Evolutionary conservation across 2,113 vertebrate genomes (phyloP).

Genomic region (Morone saxatilis): DNA sequence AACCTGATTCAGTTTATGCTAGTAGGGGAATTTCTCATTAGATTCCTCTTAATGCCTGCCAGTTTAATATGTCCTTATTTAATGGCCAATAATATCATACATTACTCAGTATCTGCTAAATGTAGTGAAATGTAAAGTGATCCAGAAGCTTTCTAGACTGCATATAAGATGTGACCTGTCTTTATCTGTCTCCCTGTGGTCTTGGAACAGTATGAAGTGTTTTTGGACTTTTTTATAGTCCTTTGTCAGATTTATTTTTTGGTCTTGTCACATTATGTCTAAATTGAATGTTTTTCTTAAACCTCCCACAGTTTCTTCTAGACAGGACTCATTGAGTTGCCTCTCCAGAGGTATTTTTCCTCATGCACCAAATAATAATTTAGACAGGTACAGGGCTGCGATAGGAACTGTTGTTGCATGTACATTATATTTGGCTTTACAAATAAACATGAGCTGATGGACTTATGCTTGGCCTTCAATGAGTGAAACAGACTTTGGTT

Average conservation of each 20-base stretch:
- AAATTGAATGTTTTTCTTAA: background rate
- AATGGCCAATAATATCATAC: background rate
- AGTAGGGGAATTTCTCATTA: background rate
- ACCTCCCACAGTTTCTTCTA: background rate
- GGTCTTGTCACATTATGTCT: background rate
- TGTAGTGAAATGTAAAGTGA: background rate
- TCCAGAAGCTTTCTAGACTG: too few species aligned
- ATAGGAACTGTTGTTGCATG: background rate
- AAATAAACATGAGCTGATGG: too few species aligned
- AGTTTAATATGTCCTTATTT: background rate
- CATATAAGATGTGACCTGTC: background rate
- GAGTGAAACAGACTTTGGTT: too few species aligned
- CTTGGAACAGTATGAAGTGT: background rate
- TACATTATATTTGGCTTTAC: background rate
- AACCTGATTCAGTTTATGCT: background rate
- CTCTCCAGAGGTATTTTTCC: conserved; percentile 18
- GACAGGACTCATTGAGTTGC: background rate
- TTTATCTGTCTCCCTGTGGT: background rate
- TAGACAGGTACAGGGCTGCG: background rate
- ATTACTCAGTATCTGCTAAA: background rate
- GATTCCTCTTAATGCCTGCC: background rate
- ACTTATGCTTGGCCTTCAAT: too few species aligned
- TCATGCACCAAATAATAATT: background rate
- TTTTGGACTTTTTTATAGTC: background rate
- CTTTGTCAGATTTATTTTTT: background rate